These are phyloP conservation scores for Schizopygopsis pylzovi DNA, from an alignment of 2,797 vertebrate genomes.

Conservation along the genomic window DNA sequence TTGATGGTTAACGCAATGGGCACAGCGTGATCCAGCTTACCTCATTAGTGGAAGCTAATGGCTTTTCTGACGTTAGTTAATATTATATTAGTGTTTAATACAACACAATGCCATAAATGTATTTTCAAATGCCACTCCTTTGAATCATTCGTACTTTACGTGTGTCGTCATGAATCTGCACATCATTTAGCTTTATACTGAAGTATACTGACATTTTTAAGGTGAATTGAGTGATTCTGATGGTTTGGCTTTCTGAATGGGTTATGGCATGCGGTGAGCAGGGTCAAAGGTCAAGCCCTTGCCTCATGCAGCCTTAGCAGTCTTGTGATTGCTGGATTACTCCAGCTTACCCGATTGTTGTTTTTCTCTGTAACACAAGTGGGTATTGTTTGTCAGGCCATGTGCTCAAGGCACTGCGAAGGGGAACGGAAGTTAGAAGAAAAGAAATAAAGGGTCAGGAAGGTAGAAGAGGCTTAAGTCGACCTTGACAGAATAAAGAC, in stretches of 20 bases:
- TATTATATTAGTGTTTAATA: not conserved
- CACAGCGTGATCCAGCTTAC: not conserved
- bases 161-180: not conserved
- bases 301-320: slow-evolving; percentile 35
- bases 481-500: not conserved
- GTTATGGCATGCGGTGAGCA: not conserved
- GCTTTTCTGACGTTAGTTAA: not conserved
- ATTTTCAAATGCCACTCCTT: not conserved
- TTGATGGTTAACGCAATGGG: slow-evolving; percentile 14
- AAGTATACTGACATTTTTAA: not conserved
- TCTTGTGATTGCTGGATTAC: slow-evolving; percentile 76
- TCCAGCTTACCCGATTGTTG: slow-evolving; percentile 64
- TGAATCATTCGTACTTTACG: not conserved
- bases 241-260: not conserved
- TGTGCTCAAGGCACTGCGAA: slow-evolving; percentile 7
- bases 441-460: not conserved
- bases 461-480: not conserved
- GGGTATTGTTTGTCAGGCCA: slow-evolving; percentile 38
- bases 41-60: slow-evolving; percentile 5
- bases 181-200: not conserved
- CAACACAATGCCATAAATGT: not conserved
- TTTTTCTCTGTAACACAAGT: slow-evolving; percentile 50
- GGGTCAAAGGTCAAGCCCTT: slow-evolving; percentile 36
- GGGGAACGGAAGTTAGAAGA: not conserved
- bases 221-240: slow-evolving; percentile 23